Evolutionary conservation across 2,888 invertebrate genomes (phyloP).

Genomic region (Chironomus tentans): DNA sequence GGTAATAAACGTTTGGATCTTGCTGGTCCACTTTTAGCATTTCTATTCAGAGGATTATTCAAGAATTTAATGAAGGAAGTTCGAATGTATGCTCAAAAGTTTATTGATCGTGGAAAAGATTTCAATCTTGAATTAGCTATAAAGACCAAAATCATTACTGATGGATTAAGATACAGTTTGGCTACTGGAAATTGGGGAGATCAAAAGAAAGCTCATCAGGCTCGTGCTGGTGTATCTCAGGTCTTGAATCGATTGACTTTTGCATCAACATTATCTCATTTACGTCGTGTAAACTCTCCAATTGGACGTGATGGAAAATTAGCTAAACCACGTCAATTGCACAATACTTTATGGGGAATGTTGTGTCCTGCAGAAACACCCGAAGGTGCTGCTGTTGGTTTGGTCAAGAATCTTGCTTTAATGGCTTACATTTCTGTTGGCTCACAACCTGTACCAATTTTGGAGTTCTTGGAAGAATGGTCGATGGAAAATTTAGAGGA

Average conservation of each 20-base stretch:
- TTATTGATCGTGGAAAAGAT: conserved; percentile 97
- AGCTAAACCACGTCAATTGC: conserved; percentile 96
- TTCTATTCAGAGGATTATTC: conserved; percentile 92
- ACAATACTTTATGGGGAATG: conserved; percentile 99
- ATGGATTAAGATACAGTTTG: conserved; percentile 93
- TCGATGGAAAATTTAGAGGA: conserved; percentile 99
- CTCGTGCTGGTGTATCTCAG: conserved; percentile 41
- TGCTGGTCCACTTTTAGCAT: conserved; percentile 93
- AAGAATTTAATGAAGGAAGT: conserved; percentile 96
- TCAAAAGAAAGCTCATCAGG: conserved; percentile 99
- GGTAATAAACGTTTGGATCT: conserved; percentile 97
- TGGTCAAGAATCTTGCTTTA: conserved; percentile 96
- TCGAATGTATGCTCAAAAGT: conserved; percentile 96
- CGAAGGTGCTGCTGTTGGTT: conserved; percentile 91
- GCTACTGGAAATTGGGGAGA: conserved; percentile 99
- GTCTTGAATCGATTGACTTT: conserved; percentile 97
- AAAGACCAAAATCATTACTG: conserved; percentile 95
- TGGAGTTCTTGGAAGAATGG: conserved; percentile 99
- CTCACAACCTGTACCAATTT: conserved; percentile 96
- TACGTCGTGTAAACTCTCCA: conserved; percentile 95
- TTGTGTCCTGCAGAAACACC: conserved; percentile 99
- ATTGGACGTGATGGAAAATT: conserved; percentile 98
- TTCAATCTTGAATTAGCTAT: conserved; percentile 86
- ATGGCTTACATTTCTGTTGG: conserved; percentile 99
- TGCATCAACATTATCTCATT: conserved; percentile 96